Evolutionary conservation across 2,797 vertebrate genomes (phyloP), one percentile per base, ranked within the genome.

Genomic region (Buceros bicornis): DNA sequence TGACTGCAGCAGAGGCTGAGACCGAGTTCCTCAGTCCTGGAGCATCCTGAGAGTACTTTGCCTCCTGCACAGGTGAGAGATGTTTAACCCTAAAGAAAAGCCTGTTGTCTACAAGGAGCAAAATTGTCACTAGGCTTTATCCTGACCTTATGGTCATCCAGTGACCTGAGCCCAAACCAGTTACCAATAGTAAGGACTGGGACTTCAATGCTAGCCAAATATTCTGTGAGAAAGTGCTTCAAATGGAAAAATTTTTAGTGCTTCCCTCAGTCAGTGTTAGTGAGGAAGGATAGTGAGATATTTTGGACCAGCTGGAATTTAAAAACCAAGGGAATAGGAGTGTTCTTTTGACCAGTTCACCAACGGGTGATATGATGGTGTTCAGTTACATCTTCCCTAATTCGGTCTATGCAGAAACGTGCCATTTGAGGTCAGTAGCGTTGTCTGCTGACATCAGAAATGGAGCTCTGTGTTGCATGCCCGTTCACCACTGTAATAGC

Each of bases 391-490:
- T 18, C 16, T 70, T 67, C 26, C 28, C 3, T 58, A 18, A 25
- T 70, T 45, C 45, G 2, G 4, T 40, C 47, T 61, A 3, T 18
- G 19, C 10, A 80, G 28, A 31, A 37, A 26, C 13, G 25, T 42
- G 33, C 22, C 18, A 6, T 78, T 51, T 14, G 33, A 11, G 25
- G 25, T 43, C 21, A 10, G 18, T 45, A 0, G 1, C 40, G 20
- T 33, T 79, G 35, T 47, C 29, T 70, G 54, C 40, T 57, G 33
- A 4, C 4, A 18, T 18, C 29, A 43, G 58, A 43, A 26, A 12
- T 7, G 31, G 43, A 66, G 17, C 3, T 3, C 16, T 56, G 4
- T 16, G 11, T 19, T 12, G 12, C 1, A 18, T 1, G 5, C 7
- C 15, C 20, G 0, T n/a, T 69, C 57, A n/a, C 20, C 33, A 7